phyloP scores from a whole-genome alignment of 2,888 invertebrate species.

The Erebia aethiops region DNA sequence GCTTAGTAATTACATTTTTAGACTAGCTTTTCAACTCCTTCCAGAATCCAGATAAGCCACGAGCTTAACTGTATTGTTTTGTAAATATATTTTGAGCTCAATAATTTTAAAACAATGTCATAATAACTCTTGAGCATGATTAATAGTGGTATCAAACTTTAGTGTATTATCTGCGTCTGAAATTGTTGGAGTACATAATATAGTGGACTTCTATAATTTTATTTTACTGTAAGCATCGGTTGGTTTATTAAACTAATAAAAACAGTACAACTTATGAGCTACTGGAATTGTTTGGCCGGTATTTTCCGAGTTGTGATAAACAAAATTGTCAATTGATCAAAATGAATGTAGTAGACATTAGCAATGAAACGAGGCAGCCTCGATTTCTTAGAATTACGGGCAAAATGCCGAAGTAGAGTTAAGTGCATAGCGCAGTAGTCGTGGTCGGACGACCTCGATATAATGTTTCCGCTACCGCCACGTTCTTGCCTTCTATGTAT shows the following conservation, averaged over 20 bases:
- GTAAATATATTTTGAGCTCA: conserved; percentile 21
- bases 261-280: background rate
- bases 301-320: background rate
- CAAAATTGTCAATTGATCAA: conserved; percentile 1
- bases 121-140: background rate
- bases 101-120: background rate
- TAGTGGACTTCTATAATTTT: too few species aligned
- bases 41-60: conserved; percentile 54
- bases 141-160: background rate
- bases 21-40: conserved; percentile 47
- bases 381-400: conserved; percentile 33
- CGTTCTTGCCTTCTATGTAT: conserved; percentile 21
- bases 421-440: conserved; percentile 36
- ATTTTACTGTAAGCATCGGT: too few species aligned
- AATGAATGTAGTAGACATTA: conserved; percentile 13
- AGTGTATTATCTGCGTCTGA: background rate
- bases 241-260: too few species aligned
- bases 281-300: background rate
- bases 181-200: too few species aligned
- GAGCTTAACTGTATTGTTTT: conserved; percentile 29
- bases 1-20: conserved; percentile 45
- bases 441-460: conserved; percentile 37
- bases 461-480: conserved; percentile 33
- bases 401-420: conserved; percentile 33
- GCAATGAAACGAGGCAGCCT: conserved; percentile 23